Base-by-base conservation (phyloP, 2,797 vertebrate genomes). In the Molossus molossus region DNA sequence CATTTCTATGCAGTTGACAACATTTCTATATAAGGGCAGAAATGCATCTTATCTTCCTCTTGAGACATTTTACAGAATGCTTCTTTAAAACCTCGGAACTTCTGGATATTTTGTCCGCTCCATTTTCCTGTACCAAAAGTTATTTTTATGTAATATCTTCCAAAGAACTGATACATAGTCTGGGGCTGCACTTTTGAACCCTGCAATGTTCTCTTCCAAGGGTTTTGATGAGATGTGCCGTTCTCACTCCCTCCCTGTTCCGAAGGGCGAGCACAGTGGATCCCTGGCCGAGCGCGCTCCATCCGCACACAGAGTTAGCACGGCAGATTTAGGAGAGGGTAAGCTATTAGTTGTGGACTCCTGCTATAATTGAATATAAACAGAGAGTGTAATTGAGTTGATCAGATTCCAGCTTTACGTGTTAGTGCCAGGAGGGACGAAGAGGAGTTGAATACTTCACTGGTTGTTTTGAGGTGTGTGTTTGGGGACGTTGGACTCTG, bases 121-220 rank as follows among this genome's bases (percentile, higher is more conserved):
- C 89, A 29, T 94, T 96, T 94, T 91, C 53, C 50, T 77, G 8
- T 17, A 90, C 45, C 23, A 55, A 80, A 87, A 89, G 2, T 87
- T 94, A 12, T 67, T 95, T 91, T 96, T 45, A 81, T 77, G 89
- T 58, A 55, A 79, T 81, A 79, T 96, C 57, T 91, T 94, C 77
- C 55, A 72, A 29, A 65, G 76, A 87, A 62, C 87, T 87, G 69
- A 70, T 65, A 73, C 65, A 83, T 69, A 18, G n/a, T 87, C 10
- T 60, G 29, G 27, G 80, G 37, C 50, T 75, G 6, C 82, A 50
- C 37, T 81, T 95, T 93, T 92, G 69, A 94, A 82, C 23, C 29
- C 53, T 90, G 65, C 29, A 64, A 25, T 77, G 18, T 84, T 92
- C 53, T 65, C 2, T n/a, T 88, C n/a, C 10, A 70, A 92, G 58